Conservation (phyloP, 1,140 invertebrate genomes). For the Drosophila arizonae region DNA sequence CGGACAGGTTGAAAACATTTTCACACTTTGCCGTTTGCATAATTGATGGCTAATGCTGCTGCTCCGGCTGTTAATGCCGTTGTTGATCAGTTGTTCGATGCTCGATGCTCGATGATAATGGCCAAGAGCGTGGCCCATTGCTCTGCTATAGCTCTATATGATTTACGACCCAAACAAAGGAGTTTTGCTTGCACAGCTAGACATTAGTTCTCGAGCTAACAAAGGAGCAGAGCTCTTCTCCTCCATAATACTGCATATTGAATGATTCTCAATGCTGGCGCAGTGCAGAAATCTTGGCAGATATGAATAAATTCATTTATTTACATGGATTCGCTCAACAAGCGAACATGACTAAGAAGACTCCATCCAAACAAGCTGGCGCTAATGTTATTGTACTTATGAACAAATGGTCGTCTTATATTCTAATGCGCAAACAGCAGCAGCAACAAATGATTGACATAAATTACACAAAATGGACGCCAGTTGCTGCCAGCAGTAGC, state of each 20-base stretch:
- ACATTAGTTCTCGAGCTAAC: background rate
- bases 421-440: slow-evolving; percentile 48
- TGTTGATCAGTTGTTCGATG: slow-evolving; percentile 15
- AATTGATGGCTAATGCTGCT: slow-evolving; percentile 54
- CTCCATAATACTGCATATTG: no score
- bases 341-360: background rate
- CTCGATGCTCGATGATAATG: slow-evolving; percentile 2
- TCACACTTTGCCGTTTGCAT: slow-evolving; percentile 75
- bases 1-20: slow-evolving; percentile 60
- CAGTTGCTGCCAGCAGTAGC: slow-evolving; percentile 1
- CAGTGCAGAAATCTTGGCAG: no score
- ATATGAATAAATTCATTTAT: slow-evolving; percentile 4
- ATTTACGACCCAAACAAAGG: slow-evolving; percentile 22
- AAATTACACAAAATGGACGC: slow-evolving; percentile 60
- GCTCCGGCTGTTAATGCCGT: slow-evolving; percentile 11
- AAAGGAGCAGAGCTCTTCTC: no score
- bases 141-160: slow-evolving; percentile 19
- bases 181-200: background rate
- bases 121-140: slow-evolving; percentile 17
- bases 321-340: background rate
- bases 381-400: slow-evolving; percentile 20
- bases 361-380: background rate
- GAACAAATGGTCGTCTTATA: slow-evolving; percentile 43
- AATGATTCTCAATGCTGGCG: no score
- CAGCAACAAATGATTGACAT: slow-evolving; percentile 69